Evolutionary conservation across 2,113 vertebrate species (phyloP), one percentile per base, ranked within the genome.

Genomic region (Cololabis saira): DNA sequence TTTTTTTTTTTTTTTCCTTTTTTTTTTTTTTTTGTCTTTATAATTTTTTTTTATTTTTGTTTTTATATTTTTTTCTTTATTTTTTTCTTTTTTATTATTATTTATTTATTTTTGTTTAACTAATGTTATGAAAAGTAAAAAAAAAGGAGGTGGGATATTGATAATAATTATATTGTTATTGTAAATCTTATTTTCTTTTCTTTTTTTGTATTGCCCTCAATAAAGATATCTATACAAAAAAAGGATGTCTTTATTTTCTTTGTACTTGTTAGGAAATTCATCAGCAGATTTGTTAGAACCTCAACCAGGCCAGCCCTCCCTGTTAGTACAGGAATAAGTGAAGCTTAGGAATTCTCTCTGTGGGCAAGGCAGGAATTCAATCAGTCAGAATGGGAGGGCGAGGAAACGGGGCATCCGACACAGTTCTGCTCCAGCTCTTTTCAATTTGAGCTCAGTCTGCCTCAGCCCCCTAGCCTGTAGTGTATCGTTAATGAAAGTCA

Each of bases 341-440:
- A 69, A 80, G 65, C 80, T 71, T 43, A 77, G 67, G 81, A 79
- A 87, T 87, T 84, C 67, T 81, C 90, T 64, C 58, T 71, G 41
- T 74, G 76, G 78, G 74, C 30, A 66, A 89, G 85, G 85, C 72
- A 81, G 77, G 86, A 86, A 87, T 91, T 89, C 85, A 91, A 78
- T 90, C 89, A 84, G 71, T 82, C 16, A 71, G 68, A 79, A 80
- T 83, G 56, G 37, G 69, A 75, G 75, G 24, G 81, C 80, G 53
- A 61, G 87, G 87, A 90, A 90, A 77, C 78, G 48, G 82, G 83
- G 81, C 85, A 84, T 91, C 87, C 66, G 78, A 87, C 84, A 86
- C 85, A 84, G 90, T 83, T 88, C 78, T 79, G 90, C 89, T 88
- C 89, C 81, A 87, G 80, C 86, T 89, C 89, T 87, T 91, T 91